These are phyloP conservation scores for Nilaparvata lugens DNA, from an alignment of 1,140 invertebrate species.

Conservation along the genomic window DNA sequence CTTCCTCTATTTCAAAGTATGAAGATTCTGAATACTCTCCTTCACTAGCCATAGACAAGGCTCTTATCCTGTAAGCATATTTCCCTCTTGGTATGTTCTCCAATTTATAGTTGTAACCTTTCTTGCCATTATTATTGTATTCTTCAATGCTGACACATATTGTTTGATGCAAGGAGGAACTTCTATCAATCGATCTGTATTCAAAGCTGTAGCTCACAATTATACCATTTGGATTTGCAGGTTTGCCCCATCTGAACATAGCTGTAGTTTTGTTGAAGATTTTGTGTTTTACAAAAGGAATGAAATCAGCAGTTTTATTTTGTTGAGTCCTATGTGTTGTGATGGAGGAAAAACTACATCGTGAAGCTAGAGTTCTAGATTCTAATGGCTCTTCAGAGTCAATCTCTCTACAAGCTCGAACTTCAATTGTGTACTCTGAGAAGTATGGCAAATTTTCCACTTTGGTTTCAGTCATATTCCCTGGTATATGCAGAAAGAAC, in stretches of 20 bases:
- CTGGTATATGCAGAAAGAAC: no score
- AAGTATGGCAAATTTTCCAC: conserved; percentile 52
- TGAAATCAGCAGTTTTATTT: conserved; percentile 18
- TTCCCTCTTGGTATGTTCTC: conserved; percentile 11
- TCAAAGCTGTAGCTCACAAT: conserved; percentile 73
- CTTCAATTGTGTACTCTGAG: conserved; percentile 54
- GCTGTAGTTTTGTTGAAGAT: conserved; percentile 19
- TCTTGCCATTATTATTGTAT: conserved; percentile 1
- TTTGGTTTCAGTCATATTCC: conserved; percentile 33
- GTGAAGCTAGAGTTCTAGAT: not conserved
- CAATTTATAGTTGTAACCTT: conserved; percentile 6
- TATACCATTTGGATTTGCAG: conserved; percentile 72
- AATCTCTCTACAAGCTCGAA: conserved; percentile 59
- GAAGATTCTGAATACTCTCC: conserved; percentile 16
- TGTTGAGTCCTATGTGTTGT: conserved; percentile 20
- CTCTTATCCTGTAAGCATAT: conserved; percentile 19
- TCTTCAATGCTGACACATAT: conserved; percentile 17
- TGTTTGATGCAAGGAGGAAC: conserved; percentile 28
- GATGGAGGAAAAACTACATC: conserved; percentile 24
- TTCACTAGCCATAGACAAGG: conserved; percentile 23
- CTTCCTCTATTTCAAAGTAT: conserved; percentile 16
- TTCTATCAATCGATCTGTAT: conserved; percentile 19
- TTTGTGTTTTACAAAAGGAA: conserved; percentile 7
- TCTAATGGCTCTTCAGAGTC: conserved; percentile 24
- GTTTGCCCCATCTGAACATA: conserved; percentile 33